Evolutionary conservation across 2,113 vertebrate genomes (phyloP).

Genomic region (Notechis scutatus): DNA sequence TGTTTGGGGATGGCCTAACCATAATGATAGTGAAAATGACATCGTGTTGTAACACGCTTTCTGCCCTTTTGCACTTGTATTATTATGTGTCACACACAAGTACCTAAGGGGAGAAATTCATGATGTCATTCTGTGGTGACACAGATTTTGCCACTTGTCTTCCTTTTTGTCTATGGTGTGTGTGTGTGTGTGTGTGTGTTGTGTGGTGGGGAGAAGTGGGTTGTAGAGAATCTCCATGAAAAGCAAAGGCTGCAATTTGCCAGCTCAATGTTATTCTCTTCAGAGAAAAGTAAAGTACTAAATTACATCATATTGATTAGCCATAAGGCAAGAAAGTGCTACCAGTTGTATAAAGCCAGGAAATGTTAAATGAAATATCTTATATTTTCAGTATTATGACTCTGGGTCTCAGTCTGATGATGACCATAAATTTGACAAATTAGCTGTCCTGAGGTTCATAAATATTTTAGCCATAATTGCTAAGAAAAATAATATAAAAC

Average conservation of each 20-base stretch:
- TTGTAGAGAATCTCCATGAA: not conserved
- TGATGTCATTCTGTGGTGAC: not conserved
- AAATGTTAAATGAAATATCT: constrained; percentile 12
- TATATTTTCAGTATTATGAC: constrained; percentile 1
- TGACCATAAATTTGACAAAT: not conserved
- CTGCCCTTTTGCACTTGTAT: not conserved
- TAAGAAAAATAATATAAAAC: not conserved
- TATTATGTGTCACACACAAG: not conserved
- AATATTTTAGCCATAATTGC: not conserved
- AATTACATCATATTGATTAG: constrained; percentile 40
- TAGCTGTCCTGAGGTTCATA: not conserved
- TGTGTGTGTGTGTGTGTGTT: not conserved
- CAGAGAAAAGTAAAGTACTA: constrained; percentile 36
- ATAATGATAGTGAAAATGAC: not conserved
- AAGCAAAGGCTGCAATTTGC: not conserved
- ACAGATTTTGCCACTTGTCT: not conserved
- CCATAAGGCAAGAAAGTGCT: constrained; percentile 12
- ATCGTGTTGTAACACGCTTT: not conserved
- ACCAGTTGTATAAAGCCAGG: not conserved
- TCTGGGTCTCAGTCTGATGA: not conserved
- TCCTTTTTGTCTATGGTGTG: not conserved
- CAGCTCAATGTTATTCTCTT: not conserved
- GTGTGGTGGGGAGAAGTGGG: not conserved
- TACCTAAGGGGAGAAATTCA: not conserved
- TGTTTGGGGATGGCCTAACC: not conserved